These are phyloP conservation scores for Choloepus hoffmanni DNA, from an alignment of 2,113 vertebrate genomes.

Conservation along the genomic window DNA sequence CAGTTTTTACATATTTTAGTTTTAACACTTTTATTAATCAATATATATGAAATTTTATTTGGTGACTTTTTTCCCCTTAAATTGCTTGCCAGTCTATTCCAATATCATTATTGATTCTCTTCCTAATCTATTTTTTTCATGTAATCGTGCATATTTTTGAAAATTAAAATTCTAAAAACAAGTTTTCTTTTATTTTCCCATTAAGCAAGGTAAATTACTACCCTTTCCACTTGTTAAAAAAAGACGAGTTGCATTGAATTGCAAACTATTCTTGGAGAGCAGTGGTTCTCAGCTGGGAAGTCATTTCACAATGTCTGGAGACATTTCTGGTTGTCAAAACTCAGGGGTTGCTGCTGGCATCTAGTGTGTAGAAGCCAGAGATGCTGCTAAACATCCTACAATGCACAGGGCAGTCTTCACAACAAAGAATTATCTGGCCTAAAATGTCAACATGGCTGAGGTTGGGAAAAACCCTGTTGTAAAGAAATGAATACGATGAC, in stretches of 20 bases:
- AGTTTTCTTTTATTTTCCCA: not conserved
- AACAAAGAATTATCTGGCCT: not conserved
- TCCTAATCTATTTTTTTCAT: not conserved
- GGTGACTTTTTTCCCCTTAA: not conserved
- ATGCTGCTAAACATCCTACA: not conserved
- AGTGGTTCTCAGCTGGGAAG: not conserved
- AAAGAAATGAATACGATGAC: not conserved
- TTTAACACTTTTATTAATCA: not conserved
- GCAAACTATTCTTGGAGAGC: not conserved
- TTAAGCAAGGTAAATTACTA: not conserved
- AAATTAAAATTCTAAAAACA: conserved; percentile 15
- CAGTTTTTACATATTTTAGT: not conserved
- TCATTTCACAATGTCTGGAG: not conserved
- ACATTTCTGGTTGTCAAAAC: not conserved
- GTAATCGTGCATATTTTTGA: not conserved
- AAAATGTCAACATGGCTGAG: not conserved
- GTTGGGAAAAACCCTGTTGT: not conserved
- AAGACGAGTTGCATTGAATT: not conserved
- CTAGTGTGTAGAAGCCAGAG: not conserved
- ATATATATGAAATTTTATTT: not conserved
- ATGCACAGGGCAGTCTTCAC: not conserved
- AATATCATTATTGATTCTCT: not conserved
- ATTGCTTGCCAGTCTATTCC: not conserved
- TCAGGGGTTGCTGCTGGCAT: not conserved
- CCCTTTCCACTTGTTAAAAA: not conserved